A percentile compares a stretch with the other conserved stretches of the same genome.
phyloP scores from a whole-genome alignment of 2,797 vertebrate genomes.

The Botia almorhae region DNA sequence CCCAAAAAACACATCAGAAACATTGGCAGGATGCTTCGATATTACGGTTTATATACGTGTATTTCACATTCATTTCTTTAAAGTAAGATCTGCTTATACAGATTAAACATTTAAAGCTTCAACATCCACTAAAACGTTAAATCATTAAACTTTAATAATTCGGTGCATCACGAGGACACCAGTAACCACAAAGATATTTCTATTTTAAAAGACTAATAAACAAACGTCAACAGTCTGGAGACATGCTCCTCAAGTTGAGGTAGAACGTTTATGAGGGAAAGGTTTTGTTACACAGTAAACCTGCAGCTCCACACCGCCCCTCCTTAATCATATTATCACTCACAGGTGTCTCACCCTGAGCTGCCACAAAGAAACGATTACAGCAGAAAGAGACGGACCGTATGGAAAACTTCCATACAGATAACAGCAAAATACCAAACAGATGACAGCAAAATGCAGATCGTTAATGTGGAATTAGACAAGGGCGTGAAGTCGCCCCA shows the following conservation, averaged over 20 bases:
- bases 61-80: too few relatives aligned
- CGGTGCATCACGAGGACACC: not conserved
- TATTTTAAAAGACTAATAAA: not conserved
- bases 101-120: not conserved
- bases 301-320: slow-evolving; percentile 33
- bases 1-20: too few relatives aligned
- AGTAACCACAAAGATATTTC: not conserved
- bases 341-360: not conserved
- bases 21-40: too few relatives aligned
- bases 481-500: not conserved
- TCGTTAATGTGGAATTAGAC: slow-evolving; percentile 6
- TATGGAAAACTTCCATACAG: not conserved
- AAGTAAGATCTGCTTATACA: not conserved
- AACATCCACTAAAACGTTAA: not conserved
- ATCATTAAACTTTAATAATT: not conserved
- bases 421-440: not conserved
- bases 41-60: too few relatives aligned
- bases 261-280: not conserved
- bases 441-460: slow-evolving; percentile 36
- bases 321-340: not conserved
- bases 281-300: slow-evolving; percentile 56
- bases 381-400: not conserved
- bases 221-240: not conserved
- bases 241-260: not conserved
- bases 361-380: not conserved